These are phyloP conservation scores for Henicopernis longicauda DNA, from an alignment of 2,113 vertebrate species.

Conservation along the genomic window DNA sequence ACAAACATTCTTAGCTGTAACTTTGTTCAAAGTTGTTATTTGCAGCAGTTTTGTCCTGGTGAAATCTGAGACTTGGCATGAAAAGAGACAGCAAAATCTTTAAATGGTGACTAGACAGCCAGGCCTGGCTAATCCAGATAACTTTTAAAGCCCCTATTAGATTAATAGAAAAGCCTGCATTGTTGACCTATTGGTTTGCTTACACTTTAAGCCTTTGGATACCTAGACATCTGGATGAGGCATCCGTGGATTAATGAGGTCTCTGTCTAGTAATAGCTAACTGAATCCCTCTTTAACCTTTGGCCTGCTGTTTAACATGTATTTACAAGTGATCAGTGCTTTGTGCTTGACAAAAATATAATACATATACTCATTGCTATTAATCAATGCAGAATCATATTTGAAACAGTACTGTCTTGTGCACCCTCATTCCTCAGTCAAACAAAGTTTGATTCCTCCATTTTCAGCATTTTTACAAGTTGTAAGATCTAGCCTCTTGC, in stretches of 20 bases:
- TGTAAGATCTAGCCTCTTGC: neutral
- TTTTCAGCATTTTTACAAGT: neutral
- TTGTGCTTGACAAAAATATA: neutral
- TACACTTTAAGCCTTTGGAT: neutral
- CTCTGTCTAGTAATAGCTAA: neutral
- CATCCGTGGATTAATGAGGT: neutral
- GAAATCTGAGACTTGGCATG: neutral
- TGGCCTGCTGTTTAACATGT: neutral
- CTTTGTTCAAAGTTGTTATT: neutral
- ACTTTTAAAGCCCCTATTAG: neutral
- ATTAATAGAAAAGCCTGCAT: neutral
- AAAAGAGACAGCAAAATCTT: neutral
- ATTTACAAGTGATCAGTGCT: neutral
- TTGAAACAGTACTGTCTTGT: neutral
- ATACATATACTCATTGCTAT: neutral
- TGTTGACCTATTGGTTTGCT: slow-evolving; percentile 6
- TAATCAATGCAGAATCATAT: neutral
- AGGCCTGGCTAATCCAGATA: neutral
- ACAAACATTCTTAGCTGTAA: neutral
- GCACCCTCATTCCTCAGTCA: neutral
- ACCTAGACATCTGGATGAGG: neutral
- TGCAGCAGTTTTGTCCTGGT: neutral
- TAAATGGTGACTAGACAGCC: neutral
- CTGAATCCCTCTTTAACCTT: neutral
- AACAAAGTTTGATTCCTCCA: neutral